Evolutionary conservation across 2,113 vertebrate species (phyloP).

Genomic region (Phainopepla nitens): DNA sequence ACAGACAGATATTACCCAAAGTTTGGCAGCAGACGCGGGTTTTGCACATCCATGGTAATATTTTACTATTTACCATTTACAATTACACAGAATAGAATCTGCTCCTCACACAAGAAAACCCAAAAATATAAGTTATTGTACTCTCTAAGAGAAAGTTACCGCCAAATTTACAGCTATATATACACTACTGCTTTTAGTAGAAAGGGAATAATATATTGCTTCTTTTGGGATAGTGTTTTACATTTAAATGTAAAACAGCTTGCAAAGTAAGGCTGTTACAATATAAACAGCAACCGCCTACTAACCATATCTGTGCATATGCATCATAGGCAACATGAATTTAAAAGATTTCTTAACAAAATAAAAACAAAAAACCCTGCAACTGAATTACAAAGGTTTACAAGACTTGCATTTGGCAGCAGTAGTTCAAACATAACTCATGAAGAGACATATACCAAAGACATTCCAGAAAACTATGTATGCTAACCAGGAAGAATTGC

Average conservation of each 20-base stretch:
- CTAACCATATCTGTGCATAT: background rate
- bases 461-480: background rate
- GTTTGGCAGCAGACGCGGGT: background rate
- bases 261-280: background rate
- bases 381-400: background rate
- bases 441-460: background rate
- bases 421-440: background rate
- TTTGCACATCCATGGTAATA: background rate
- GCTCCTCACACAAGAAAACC: background rate
- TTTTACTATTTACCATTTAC: background rate
- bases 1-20: background rate
- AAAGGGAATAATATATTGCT: background rate
- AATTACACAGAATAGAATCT: background rate
- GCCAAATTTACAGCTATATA: background rate
- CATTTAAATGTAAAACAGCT: background rate
- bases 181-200: background rate
- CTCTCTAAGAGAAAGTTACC: background rate
- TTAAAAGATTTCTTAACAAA: background rate
- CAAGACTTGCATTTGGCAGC: background rate
- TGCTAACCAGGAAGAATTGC: background rate
- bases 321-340: background rate
- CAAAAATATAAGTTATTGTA: background rate
- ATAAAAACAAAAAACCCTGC: background rate
- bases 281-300: background rate
- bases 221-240: background rate